These are phyloP conservation scores for Miniopterus natalensis DNA, from an alignment of 2,113 vertebrate genomes.

Conservation along the genomic window DNA sequence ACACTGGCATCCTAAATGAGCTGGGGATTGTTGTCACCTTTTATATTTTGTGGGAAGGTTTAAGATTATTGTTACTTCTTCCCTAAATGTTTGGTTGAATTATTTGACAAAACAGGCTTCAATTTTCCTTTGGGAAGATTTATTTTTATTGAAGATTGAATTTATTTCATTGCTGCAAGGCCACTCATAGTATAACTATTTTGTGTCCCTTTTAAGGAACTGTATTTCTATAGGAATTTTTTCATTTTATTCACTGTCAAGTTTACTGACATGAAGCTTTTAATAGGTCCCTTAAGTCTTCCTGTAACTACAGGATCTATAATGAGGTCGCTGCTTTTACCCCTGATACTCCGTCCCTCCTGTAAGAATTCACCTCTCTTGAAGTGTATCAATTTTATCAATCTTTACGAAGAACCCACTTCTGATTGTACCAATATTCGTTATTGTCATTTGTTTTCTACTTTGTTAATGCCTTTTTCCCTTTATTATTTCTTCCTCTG, in stretches of 20 bases:
- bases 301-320: not conserved
- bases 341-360: not conserved
- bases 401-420: not conserved
- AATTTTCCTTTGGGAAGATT: not conserved
- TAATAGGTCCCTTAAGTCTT: not conserved
- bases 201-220: not conserved
- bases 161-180: not conserved
- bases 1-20: not conserved
- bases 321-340: not conserved
- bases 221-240: not conserved
- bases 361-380: not conserved
- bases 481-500: not conserved
- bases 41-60: not conserved
- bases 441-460: not conserved
- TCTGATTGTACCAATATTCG: not conserved
- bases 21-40: not conserved
- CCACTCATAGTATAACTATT: not conserved
- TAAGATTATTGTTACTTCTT: not conserved
- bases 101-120: not conserved
- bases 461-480: not conserved
- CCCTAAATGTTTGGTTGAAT: not conserved
- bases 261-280: not conserved
- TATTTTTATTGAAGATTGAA: not conserved
- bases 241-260: not conserved
- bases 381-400: not conserved